Percentiles rank a stretch among this genome's conserved stretches.
Conservation (phyloP, 2,113 vertebrate species). For the Phyllostomus discolor region DNA sequence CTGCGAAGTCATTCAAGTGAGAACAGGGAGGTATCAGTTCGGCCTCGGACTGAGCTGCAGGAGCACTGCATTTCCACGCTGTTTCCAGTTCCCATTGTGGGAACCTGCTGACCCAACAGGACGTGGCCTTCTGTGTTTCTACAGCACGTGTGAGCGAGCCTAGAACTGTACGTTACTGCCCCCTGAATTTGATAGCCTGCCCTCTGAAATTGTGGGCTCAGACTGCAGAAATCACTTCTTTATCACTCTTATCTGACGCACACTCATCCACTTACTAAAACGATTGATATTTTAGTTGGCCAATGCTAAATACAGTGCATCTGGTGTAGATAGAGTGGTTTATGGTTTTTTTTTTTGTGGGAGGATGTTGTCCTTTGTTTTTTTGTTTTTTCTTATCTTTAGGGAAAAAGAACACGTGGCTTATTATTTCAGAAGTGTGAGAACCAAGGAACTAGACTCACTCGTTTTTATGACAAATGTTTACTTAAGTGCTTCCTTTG, state of each 20-base stretch:
- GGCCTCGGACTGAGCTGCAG: neutral
- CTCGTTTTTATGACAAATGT: neutral
- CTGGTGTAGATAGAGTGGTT: neutral
- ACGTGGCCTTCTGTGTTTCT: neutral
- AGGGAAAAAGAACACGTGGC: neutral
- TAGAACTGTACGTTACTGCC: neutral
- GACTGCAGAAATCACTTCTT: neutral
- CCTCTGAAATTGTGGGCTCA: neutral
- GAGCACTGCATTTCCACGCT: neutral
- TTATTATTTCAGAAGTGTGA: neutral
- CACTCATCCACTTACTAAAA: neutral
- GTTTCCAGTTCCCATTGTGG: neutral
- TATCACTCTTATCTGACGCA: neutral
- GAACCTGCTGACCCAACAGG: neutral
- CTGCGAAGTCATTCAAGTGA: slow-evolving; percentile 87
- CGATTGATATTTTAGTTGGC: neutral
- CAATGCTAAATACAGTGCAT: neutral
- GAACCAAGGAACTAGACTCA: neutral
- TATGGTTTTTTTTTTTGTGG: too few relatives aligned
- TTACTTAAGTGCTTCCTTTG: neutral
- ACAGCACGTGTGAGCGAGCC: neutral
- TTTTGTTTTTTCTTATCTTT: neutral
- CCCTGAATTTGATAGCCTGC: neutral
- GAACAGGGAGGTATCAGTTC: slow-evolving; percentile 80
- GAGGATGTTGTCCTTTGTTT: neutral